Percentiles rank a stretch among this genome's conserved stretches.
phyloP scores from a whole-genome alignment of 2,888 invertebrate species.

The Hydriomena furcata region DNA sequence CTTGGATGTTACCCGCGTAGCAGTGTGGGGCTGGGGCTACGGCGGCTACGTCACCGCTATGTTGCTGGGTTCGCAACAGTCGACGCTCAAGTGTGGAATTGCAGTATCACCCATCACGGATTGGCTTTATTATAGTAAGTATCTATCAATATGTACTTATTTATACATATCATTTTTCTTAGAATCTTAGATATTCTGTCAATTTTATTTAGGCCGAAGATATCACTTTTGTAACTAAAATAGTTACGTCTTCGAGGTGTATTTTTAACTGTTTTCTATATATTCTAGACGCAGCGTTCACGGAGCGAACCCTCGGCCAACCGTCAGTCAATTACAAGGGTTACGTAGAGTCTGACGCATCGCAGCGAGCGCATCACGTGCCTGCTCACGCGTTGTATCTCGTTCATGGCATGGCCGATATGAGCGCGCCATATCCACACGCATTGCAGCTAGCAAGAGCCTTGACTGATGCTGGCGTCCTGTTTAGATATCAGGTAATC shows the following conservation, averaged over 20 bases:
- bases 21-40: constrained; percentile 98
- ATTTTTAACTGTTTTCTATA: background rate
- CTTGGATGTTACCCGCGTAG: constrained; percentile 93
- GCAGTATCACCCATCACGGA: constrained; percentile 97
- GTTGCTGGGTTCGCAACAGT: constrained; percentile 93
- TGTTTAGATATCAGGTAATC: constrained; percentile 95
- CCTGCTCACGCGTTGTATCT: constrained; percentile 94
- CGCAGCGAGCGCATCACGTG: constrained; percentile 93
- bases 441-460: constrained; percentile 94
- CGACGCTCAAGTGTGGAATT: constrained; percentile 95
- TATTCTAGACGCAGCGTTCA: constrained; percentile 94
- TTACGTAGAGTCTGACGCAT: constrained; percentile 96
- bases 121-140: constrained; percentile 97
- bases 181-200: too few species aligned
- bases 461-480: constrained; percentile 92
- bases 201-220: too few species aligned
- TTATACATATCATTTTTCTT: too few species aligned
- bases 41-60: constrained; percentile 97
- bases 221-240: too few species aligned
- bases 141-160: background rate
- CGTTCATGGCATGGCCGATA: constrained; percentile 96
- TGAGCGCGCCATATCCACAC: constrained; percentile 96
- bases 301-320: constrained; percentile 95
- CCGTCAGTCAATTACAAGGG: constrained; percentile 94
- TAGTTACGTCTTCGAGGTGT: too few species aligned